phyloP scores from a whole-genome alignment of 2,888 invertebrate genomes.

The Nephrocerus scutellatus region DNA sequence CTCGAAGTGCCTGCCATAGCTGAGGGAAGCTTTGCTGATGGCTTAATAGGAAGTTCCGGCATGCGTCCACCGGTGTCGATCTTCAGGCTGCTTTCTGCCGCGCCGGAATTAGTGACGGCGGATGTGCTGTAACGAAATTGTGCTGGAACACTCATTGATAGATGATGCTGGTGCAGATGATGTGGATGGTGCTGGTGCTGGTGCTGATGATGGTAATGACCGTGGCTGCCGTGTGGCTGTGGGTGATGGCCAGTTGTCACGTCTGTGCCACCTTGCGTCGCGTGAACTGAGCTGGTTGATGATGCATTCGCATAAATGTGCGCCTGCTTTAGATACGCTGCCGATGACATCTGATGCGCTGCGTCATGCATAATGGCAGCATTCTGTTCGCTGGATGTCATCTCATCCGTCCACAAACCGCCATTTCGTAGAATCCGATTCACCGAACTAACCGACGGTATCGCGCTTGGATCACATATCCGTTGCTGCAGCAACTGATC shows the following conservation, averaged over 20 bases:
- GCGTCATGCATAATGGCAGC: conserved; percentile 37
- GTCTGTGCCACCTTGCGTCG: conserved; percentile 7
- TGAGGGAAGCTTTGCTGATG: conserved; percentile 37
- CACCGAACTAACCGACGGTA: conserved; percentile 91
- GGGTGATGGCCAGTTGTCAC: background rate
- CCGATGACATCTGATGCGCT: conserved; percentile 29
- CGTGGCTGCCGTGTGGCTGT: conserved; percentile 12
- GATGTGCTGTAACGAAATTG: conserved; percentile 24
- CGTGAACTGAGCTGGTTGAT: conserved; percentile 13
- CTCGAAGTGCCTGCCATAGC: conserved; percentile 11
- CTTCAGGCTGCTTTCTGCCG: conserved; percentile 7
- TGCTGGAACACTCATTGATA: conserved; percentile 18
- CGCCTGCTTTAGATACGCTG: conserved; percentile 44
- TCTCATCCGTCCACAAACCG: conserved; percentile 69
- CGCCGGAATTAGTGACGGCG: no score
- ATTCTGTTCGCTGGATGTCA: conserved; percentile 45
- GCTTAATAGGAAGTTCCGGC: conserved; percentile 35
- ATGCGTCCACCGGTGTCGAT: conserved; percentile 8
- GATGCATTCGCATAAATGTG: conserved; percentile 28
- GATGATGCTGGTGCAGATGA: conserved; percentile 14
- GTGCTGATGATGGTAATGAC: conserved; percentile 5
- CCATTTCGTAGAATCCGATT: conserved; percentile 87
- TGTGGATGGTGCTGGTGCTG: conserved; percentile 16
- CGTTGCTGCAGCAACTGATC: conserved; percentile 82
- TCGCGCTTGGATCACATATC: conserved; percentile 82